Conservation (phyloP, 37 sponge, comb jelly and placozoan species). For the Haliclona indistincta region DNA sequence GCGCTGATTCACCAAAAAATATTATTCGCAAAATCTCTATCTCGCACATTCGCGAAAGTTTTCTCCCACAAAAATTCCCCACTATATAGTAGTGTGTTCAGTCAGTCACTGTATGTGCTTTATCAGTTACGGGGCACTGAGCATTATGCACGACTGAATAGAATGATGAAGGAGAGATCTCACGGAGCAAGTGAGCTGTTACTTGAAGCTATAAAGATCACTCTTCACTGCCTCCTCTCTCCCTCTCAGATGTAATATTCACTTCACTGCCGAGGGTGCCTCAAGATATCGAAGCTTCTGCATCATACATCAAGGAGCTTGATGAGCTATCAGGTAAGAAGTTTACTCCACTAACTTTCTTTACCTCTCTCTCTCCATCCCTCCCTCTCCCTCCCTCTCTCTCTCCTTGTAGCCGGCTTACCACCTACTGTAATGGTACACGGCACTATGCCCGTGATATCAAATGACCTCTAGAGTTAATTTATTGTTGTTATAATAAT, state of each 20-base stretch:
- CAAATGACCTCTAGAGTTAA: conserved; percentile 13
- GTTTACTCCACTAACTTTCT: background rate
- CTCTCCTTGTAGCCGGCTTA: conserved; percentile 41
- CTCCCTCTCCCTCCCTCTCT: background rate
- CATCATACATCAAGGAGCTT: conserved; percentile 26
- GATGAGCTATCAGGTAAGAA: conserved; percentile 34
- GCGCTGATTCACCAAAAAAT: no score
- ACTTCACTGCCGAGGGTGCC: conserved; percentile 60
- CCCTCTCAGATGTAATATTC: conserved; percentile 45
- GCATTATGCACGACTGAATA: conserved; percentile 43
- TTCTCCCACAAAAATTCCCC: no score
- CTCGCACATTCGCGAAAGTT: no score
- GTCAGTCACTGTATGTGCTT: background rate
- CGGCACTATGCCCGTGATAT: conserved; percentile 79
- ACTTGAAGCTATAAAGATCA: background rate
- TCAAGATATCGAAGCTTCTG: conserved; percentile 5
- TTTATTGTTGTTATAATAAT: background rate
- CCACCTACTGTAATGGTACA: conserved; percentile 79
- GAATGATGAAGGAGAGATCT: conserved; percentile 52
- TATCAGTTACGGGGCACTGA: background rate
- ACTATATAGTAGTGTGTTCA: background rate
- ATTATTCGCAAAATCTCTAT: no score
- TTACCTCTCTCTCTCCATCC: background rate
- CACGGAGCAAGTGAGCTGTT: conserved; percentile 39
- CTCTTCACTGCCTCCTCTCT: background rate